These are phyloP conservation scores for Drosophila eugracilis DNA, from an alignment of 1,140 invertebrate species.

Conservation along the genomic window DNA sequence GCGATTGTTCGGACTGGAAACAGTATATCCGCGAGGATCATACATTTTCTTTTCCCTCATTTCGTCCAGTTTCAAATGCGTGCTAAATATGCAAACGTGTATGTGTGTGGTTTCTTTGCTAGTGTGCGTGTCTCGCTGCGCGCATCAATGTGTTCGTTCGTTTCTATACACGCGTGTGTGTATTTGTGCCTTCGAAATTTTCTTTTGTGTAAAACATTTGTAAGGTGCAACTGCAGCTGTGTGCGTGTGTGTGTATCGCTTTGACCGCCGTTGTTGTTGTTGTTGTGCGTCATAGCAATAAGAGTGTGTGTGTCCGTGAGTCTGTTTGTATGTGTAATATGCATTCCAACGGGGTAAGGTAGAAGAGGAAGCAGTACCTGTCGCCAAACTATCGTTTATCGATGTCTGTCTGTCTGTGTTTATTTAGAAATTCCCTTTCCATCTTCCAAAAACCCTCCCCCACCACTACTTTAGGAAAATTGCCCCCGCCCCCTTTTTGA, in stretches of 20 bases:
- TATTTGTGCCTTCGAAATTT: conserved; percentile 52
- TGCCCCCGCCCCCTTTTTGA: neutral
- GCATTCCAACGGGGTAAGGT: conserved; percentile 80
- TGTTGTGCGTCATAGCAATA: conserved; percentile 50
- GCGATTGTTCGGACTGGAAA: too few species aligned
- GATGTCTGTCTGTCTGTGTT: conserved; percentile 27
- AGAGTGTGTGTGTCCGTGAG: conserved; percentile 39
- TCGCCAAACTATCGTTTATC: conserved; percentile 59
- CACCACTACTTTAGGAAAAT: conserved; percentile 1
- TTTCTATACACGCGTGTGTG: conserved; percentile 4
- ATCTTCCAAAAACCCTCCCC: too few species aligned
- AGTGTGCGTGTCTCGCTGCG: conserved; percentile 37
- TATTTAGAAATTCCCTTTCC: conserved; percentile 41
- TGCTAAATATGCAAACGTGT: conserved; percentile 52
- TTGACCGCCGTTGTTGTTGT: conserved; percentile 37
- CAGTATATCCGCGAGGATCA: conserved; percentile 30
- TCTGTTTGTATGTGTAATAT: too few species aligned
- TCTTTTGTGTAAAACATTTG: conserved; percentile 79
- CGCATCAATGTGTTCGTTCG: conserved; percentile 18
- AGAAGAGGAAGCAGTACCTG: conserved; percentile 48
- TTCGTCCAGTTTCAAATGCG: conserved; percentile 55
- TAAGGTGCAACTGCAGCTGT: conserved; percentile 76
- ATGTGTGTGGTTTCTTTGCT: conserved; percentile 14
- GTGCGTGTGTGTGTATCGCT: conserved; percentile 40
- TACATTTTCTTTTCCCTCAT: conserved; percentile 19